Evolutionary conservation across 2,113 vertebrate species (phyloP).

Genomic region (Nothobranchius kuhntae): DNA sequence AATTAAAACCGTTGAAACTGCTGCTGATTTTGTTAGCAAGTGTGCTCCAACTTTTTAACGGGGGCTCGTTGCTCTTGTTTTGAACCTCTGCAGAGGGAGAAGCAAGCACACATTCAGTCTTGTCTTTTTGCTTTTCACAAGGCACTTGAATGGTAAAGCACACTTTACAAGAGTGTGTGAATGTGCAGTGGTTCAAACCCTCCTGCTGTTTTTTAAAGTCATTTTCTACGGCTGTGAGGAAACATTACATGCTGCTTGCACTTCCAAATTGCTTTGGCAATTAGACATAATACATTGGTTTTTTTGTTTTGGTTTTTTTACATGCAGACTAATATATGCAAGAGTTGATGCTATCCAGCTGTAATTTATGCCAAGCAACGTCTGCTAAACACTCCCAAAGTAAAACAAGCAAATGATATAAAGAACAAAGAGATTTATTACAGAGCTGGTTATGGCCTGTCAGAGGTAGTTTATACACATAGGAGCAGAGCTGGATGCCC

Average conservation of each 20-base stretch:
- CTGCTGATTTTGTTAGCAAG: neutral
- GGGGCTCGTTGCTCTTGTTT: neutral
- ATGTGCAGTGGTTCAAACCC: neutral
- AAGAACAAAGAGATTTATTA: neutral
- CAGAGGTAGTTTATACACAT: neutral
- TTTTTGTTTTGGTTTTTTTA: neutral
- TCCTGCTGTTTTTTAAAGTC: neutral
- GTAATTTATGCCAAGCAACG: neutral
- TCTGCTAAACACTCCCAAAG: neutral
- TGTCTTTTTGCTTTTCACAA: constrained; percentile 12
- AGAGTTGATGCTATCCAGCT: neutral
- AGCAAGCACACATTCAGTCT: constrained; percentile 2
- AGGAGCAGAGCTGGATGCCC: neutral
- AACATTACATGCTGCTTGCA: neutral
- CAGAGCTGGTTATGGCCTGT: neutral
- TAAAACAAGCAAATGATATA: neutral
- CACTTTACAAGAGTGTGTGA: constrained; percentile 10
- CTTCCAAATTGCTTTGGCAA: neutral
- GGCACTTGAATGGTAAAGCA: neutral
- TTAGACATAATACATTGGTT: neutral
- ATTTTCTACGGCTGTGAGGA: neutral
- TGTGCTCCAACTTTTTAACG: neutral
- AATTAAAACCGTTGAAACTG: neutral
- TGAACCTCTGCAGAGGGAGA: neutral
- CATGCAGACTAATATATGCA: neutral